Evolutionary conservation across 1,140 invertebrate species (phyloP), one percentile per base, ranked within the genome.

Genomic region (Polyergus mexicanus): DNA sequence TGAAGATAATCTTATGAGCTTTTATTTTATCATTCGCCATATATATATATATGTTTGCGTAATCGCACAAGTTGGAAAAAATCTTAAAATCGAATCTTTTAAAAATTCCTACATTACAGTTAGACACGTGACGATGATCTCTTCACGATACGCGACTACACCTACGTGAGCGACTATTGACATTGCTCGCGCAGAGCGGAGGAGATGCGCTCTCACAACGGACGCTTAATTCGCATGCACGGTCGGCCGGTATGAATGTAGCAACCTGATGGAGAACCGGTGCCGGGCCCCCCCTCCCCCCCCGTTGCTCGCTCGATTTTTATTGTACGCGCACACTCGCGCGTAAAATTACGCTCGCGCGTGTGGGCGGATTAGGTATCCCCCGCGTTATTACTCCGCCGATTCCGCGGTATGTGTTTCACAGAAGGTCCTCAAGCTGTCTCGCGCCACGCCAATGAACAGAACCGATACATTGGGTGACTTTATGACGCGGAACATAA

Each of bases 321-420:
- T 56, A 51, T 32, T 51, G 47, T 51, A 66, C 83, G 25, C 22
- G 56, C 69, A 22, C 63, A 85, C 63, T 47, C 25, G 69, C 75
- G 32, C 25, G 85, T 71, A 65, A 83, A 88, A 87, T 83, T 68
- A 87, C 76, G 32, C 6, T 66, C 47, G 3, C 51, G 10, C 32
- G 38, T 74, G 38, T 86, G 90, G 90, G 90, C 88, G 90, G 76
- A 91, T 88, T 86, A 86, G 90, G 66, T 88, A 84, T 85, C 54
- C 65, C 65, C 71, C 68, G 68, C 44, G 84, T 86, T 88, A 80
- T 86, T 87, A 25, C 63, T 71, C 86, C 78, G 88, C 71, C 77
- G 83, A 84, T 86, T 90, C 84, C 76, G 77, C 81, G 88, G 88
- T 90, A 87, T 83, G 83, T 80, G 72, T 87, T 87, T 87, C 72